Evolutionary conservation across 2,113 vertebrate species (phyloP).

Genomic region (Vireo altiloquus): DNA sequence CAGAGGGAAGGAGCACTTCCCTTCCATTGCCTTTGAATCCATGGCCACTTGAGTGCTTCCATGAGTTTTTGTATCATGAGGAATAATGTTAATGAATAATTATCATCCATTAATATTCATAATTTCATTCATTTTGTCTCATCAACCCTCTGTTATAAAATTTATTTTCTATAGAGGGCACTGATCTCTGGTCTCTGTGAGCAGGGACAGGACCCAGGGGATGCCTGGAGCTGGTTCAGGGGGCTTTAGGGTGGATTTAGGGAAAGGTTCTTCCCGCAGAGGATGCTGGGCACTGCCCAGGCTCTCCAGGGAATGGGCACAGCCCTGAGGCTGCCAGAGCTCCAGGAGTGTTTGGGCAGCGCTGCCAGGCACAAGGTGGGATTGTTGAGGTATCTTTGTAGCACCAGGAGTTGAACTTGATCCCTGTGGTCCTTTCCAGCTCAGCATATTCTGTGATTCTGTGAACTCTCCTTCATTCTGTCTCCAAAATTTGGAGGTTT

Average conservation of each 20-base stretch:
- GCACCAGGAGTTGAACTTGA: not conserved
- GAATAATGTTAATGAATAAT: not conserved
- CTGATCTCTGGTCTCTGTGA: not conserved
- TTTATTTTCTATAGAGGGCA: not conserved
- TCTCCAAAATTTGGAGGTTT: not conserved
- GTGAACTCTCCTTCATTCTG: not conserved
- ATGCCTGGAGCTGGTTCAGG: not conserved
- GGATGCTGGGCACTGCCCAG: not conserved
- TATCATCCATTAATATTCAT: not conserved
- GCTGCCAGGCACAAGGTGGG: not conserved
- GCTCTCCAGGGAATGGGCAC: not conserved
- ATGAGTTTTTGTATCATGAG: not conserved
- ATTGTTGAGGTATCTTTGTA: not conserved
- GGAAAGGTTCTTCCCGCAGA: not conserved
- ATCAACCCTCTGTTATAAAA: not conserved
- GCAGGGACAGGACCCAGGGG: not conserved
- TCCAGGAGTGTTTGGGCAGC: accelerated
- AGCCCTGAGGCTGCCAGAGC: not conserved
- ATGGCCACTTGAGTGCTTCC: not conserved
- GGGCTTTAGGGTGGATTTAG: not conserved
- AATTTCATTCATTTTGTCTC: not conserved
- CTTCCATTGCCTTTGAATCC: not conserved
- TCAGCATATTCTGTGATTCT: not conserved
- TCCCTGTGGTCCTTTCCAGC: not conserved
- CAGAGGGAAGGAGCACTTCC: not conserved